Conservation (phyloP, 2,113 vertebrate species). For the Neolamprologus ventralis region DNA sequence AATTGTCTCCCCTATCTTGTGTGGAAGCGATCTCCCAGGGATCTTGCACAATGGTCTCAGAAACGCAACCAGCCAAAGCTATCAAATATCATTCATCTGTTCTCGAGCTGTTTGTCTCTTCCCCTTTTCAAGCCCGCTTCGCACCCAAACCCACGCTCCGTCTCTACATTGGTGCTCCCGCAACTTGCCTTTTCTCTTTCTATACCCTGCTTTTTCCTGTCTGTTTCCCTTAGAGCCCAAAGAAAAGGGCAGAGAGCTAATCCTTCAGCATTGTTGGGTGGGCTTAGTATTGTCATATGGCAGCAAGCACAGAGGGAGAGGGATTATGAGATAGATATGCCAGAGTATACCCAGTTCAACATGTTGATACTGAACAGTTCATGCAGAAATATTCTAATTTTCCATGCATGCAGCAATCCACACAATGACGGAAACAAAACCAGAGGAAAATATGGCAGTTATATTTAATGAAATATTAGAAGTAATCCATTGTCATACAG, state of each 20-base stretch:
- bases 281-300: constrained; percentile 44
- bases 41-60: constrained; percentile 15
- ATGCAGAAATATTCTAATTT: neutral
- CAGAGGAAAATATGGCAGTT: constrained; percentile 60
- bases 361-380: neutral
- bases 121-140: neutral
- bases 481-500: constrained; percentile 56
- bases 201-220: neutral
- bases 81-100: constrained; percentile 23
- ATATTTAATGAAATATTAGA: constrained; percentile 71
- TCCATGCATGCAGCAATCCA: neutral
- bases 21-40: constrained; percentile 10
- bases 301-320: constrained; percentile 33
- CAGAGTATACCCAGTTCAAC: neutral
- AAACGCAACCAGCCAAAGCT: constrained; percentile 12
- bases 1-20: constrained; percentile 21
- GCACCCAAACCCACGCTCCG: neutral
- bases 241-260: constrained; percentile 53
- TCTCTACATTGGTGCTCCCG: neutral
- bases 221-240: constrained; percentile 28
- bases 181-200: neutral
- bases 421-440: neutral
- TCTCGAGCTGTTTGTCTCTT: neutral
- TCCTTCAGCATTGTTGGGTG: constrained; percentile 40
- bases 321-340: constrained; percentile 49